A percentile compares a stretch with the other conserved stretches of the same genome.
Conservation (phyloP, 2,113 vertebrate species). For the Tupaia tana region DNA sequence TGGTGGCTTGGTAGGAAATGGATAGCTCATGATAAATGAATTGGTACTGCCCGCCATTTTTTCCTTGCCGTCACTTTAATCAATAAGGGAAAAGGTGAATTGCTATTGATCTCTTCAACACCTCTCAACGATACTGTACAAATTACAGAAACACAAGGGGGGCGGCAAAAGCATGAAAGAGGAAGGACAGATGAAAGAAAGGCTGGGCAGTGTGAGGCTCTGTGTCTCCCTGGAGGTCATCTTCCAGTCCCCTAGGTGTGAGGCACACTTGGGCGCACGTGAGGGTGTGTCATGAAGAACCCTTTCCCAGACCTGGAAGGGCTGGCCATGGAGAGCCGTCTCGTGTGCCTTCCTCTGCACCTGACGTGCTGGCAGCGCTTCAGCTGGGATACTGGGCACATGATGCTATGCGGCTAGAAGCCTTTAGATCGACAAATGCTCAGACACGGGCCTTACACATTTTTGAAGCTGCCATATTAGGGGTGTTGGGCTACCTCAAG, state of each 20-base stretch:
- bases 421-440: background rate
- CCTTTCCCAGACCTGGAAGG: background rate
- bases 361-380: background rate
- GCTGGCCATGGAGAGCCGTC: background rate
- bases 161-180: background rate
- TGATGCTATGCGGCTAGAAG: background rate
- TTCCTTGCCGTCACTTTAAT: constrained; percentile 76
- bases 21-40: constrained; percentile 69
- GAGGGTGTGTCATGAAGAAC: background rate
- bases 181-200: constrained; percentile 35
- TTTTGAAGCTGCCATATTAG: constrained; percentile 8
- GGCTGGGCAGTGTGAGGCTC: background rate
- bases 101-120: constrained; percentile 80
- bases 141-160: constrained; percentile 68
- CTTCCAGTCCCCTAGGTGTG: background rate
- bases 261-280: background rate
- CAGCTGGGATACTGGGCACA: background rate
- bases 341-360: background rate
- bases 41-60: constrained; percentile 66
- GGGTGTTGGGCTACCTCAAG: background rate
- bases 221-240: background rate
- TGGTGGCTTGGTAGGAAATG: constrained; percentile 42
- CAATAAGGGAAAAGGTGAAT: constrained; percentile 85
- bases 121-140: constrained; percentile 72
- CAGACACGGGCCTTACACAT: background rate